Evolutionary conservation across 2,113 vertebrate species (phyloP), one percentile per base, ranked within the genome.

Genomic region (Pseudorectes ferrugineus): DNA sequence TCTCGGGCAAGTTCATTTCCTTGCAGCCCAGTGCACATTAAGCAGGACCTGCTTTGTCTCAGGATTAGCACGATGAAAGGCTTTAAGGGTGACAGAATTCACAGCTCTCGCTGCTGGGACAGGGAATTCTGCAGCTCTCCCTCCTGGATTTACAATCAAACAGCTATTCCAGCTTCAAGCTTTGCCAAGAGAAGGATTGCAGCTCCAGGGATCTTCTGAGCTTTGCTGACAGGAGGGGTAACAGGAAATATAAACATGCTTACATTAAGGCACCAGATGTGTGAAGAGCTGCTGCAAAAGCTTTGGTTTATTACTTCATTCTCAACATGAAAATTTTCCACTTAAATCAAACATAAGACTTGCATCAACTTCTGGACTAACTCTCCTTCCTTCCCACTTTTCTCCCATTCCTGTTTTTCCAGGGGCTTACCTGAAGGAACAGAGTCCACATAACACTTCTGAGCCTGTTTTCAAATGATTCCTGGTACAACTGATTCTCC

Each of bases 381-480:
- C 83, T 94, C 76, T 76, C 92, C 88, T 93, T 96, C 63, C 79
- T 94, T 96, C 95, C 95, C 96, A 92, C 96, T 94, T 67, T 38
- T 83, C 79, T 96, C 96, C 95, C 94, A n/a, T 48, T 94, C 75
- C 89, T 95, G 76, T 84, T 80, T 94, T 92, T 95, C 86, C 79
- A 84, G 86, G 92, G 83, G 94, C 95, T 97, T 97, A 97, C 96
- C 96, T 97, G 96, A 79, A 96, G 85, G 96, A 97, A 96, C 92
- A 81, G 96, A 97, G 73, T 97, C 96, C 96, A 97, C 92, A 95
- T 48, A 96, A 97, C 25, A 97, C 96, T 96, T 86, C 95, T 96
- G 76, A 97, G 96, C 92, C 95, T 96, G 95, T 74, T 96, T 97
- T 94, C 96, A 97, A 96, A 95, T 96, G 94, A 96, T 11, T 94